Base-by-base conservation (phyloP, 2,888 invertebrate species). In the Paralinhomoeus sp. region DNA sequence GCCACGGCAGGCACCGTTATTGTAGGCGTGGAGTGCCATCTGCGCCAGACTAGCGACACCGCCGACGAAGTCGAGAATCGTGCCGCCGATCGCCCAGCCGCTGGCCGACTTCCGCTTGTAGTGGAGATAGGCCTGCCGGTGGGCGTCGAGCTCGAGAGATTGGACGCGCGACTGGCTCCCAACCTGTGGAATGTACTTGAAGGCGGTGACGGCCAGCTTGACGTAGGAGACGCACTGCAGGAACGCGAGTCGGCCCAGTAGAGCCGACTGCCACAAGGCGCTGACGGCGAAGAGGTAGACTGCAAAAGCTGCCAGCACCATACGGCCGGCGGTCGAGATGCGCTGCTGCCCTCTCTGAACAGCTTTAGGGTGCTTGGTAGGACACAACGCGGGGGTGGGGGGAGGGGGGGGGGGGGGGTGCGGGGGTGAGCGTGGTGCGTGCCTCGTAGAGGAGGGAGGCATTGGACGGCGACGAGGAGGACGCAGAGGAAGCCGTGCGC, bases 81-180 rank as follows among this genome's bases (percentile, higher is more conserved):
- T 82, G 68, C 93, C 93, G 40, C 89, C 91, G 59, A 97, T 93
- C 56, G 89, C 87, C 93, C 93, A 97, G 37, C 97, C 97, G 1
- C 77, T 75, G 0, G 97, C 99, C 45, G 87, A 89, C 65, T 91
- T 84, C 48, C 97, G 74, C 57, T 75, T 75, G 68, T 80, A 97
- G 69, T 97, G 97, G 76, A 87, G 84, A 60, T 78, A 78, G 0
- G 87, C 93, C 81, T 84, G 64, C 40, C 13, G 24, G 13, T 15
- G 15, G 24, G n/a, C n/a, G n/a, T n/a, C n/a, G n/a, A n/a, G n/a
- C n/a, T n/a, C n/a, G n/a, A n/a, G n/a, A n/a, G n/a, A n/a, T n/a
- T n/a, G n/a, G n/a, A n/a, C n/a, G n/a, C n/a, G n/a, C n/a, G n/a
- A n/a, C n/a, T n/a, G n/a, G n/a, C n/a, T n/a, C 5, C 27, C 27